Base-by-base conservation (phyloP, 2,888 invertebrate species). In the Thecophora atra region DNA sequence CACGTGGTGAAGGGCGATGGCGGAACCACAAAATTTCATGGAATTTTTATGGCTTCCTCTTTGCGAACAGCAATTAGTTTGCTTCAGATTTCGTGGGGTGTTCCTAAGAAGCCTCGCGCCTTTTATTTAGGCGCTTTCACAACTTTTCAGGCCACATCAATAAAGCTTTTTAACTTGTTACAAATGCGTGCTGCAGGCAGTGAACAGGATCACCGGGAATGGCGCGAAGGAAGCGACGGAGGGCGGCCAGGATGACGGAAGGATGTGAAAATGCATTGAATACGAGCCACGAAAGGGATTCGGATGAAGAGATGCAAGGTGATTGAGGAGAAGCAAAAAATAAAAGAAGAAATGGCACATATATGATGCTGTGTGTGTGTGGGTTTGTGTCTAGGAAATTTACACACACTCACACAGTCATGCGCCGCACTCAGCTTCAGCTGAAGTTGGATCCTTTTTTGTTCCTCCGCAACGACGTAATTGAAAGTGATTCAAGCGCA, bases 401-500 rank as follows among this genome's bases (percentile, higher is more conserved):
- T 17, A 47, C 47, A 47, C 15, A 17, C 47, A n/a, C n/a, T n/a
- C 37, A 37, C 47, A n/a, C 47, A 47, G 6, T 11, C 37, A 37
- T 11, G 11, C 6, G 37, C 11, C 11, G 11, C 37, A 37, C 37
- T 37, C 37, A 37, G 37, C 37, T 37, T 37, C 37, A 37, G 37
- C 37, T 6, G 37, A 37, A 37, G 37, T 37, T 1, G 47, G 5
- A 64, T 64, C 62, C 67, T 79, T 80, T 80, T n/a, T 81, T 79
- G 42, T 68, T n/a, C 65, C n/a, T 44, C 8, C 79, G 78, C 77
- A 78, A 78, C 76, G 79, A 81, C 80, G 80, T 81, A 81, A 81
- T 81, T 81, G 81, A 81, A 81, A 81, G 79, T 80, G 81, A 81
- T 79, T 81, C 81, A 80, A 77, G 81, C 81, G 80, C 80, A 77